Conservation (phyloP, 2,797 vertebrate species). For the Pipistrellus nathusii region DNA sequence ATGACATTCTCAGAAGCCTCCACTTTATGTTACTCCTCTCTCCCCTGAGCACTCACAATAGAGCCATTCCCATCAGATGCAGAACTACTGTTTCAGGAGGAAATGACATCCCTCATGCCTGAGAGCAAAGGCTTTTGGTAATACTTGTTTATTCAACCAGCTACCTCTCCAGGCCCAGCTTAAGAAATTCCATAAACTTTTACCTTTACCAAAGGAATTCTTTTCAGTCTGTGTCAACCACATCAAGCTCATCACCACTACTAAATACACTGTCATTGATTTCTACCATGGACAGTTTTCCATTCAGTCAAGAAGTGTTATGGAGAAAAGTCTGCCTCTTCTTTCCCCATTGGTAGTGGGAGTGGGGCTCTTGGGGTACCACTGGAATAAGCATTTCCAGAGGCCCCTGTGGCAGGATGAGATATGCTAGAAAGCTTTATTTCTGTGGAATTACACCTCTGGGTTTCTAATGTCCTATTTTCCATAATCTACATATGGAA, state of each 20-base stretch:
- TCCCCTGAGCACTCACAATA: conserved; percentile 92
- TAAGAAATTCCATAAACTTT: conserved; percentile 86
- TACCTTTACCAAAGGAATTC: conserved; percentile 86
- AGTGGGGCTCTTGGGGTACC: neutral
- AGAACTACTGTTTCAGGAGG: conserved; percentile 91
- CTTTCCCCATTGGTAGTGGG: neutral
- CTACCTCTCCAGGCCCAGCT: conserved; percentile 3
- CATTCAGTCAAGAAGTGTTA: neutral
- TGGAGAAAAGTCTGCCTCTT: neutral
- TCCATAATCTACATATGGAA: neutral
- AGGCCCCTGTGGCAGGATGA: neutral
- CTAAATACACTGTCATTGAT: conserved; percentile 84
- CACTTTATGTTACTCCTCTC: conserved; percentile 89
- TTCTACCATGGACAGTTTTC: conserved; percentile 80
- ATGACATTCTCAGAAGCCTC: conserved; percentile 90
- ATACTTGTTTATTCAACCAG: conserved; percentile 91
- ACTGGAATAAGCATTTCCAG: neutral
- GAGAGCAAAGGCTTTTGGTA: conserved; percentile 91
- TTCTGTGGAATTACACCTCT: neutral
- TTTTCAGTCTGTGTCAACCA: conserved; percentile 81
- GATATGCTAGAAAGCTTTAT: neutral
- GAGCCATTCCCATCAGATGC: conserved; percentile 89
- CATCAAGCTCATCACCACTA: conserved; percentile 82
- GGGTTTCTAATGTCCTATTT: neutral
- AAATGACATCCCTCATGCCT: conserved; percentile 89